Conservation (phyloP, 2,113 vertebrate species). For the Haliaeetus leucogaster region DNA sequence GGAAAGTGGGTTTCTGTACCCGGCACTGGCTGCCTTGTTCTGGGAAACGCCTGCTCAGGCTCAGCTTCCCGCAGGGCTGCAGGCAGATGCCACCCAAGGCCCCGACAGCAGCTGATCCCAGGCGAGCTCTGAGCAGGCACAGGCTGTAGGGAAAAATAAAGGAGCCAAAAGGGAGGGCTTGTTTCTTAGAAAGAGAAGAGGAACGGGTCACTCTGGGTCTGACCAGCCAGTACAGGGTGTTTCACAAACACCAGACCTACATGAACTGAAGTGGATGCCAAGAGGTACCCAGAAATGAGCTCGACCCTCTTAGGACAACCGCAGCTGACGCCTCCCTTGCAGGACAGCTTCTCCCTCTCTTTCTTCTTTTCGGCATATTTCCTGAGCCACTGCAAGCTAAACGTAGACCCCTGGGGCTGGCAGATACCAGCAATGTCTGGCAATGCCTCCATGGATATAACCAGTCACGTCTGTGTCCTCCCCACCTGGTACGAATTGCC, state of each 20-base stretch:
- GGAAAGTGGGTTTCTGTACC: not conserved
- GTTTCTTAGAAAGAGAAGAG: conserved; percentile 22
- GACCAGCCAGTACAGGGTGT: not conserved
- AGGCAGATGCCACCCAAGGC: not conserved
- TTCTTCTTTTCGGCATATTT: not conserved
- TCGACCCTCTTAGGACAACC: not conserved
- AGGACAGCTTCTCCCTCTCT: not conserved
- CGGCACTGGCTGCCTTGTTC: not conserved
- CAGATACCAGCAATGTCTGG: not conserved
- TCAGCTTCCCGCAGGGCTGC: not conserved
- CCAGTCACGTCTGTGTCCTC: not conserved
- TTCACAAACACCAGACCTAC: not conserved
- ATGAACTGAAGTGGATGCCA: not conserved
- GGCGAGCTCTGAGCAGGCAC: not conserved
- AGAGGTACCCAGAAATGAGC: not conserved
- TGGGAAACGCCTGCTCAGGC: not conserved
- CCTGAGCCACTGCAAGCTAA: not conserved
- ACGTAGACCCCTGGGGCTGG: not conserved
- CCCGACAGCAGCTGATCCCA: not conserved
- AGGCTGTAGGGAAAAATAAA: not conserved
- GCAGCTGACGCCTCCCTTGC: not conserved
- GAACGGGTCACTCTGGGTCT: not conserved
- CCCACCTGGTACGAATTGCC: not conserved
- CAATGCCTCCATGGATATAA: not conserved
- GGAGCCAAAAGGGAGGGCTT: not conserved